Conservation (phyloP, 1,140 invertebrate genomes). For the Zaprionus africanus region DNA sequence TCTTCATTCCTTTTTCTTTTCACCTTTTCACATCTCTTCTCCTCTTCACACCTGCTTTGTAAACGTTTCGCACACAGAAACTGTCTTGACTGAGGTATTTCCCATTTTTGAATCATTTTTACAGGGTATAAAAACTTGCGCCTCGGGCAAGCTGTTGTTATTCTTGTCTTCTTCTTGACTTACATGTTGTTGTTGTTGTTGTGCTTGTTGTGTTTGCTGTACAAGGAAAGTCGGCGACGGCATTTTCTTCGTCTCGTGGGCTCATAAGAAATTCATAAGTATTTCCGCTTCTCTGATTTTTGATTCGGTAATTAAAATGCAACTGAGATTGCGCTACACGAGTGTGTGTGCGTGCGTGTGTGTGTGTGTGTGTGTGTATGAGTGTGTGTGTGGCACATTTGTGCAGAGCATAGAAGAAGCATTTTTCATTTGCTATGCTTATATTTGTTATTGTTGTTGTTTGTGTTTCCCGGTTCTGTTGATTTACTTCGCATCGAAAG, state of each 20-base stretch:
- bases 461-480: constrained; percentile 48
- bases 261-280: constrained; percentile 81
- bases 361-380: neutral
- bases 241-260: constrained; percentile 54
- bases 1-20: neutral
- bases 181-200: constrained; percentile 39
- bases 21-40: neutral
- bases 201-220: constrained; percentile 30
- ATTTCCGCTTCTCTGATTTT: constrained; percentile 80
- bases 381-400: constrained; percentile 19
- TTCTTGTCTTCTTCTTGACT: constrained; percentile 22
- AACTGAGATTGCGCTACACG: constrained; percentile 69
- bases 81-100: constrained; percentile 1
- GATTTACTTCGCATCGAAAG: constrained; percentile 42
- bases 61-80: neutral
- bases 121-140: constrained; percentile 3
- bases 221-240: constrained; percentile 30
- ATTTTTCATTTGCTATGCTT: constrained; percentile 50
- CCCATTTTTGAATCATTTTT: constrained; percentile 6
- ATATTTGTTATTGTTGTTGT: constrained; percentile 63
- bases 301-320: constrained; percentile 82
- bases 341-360: too few relatives aligned
- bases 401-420: constrained; percentile 27
- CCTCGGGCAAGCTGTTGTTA: neutral
- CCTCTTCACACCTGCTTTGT: neutral